phyloP scores from a whole-genome alignment of 2,888 invertebrate genomes.

The Pachycephus smyrnensis region DNA sequence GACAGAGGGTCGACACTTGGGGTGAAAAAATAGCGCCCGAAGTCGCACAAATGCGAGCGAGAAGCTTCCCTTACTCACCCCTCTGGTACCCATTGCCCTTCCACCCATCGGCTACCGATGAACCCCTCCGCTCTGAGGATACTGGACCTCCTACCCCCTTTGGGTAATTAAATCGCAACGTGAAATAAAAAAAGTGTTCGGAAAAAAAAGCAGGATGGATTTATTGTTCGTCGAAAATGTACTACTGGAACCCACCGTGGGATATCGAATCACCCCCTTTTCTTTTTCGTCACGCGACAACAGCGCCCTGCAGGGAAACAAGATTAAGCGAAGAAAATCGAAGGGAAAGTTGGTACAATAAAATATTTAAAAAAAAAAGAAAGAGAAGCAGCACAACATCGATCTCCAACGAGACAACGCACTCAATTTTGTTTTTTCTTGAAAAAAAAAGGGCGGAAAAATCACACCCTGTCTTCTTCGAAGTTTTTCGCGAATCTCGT shows the following conservation, averaged over 20 bases:
- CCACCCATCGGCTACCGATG: background rate
- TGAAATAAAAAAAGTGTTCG: background rate
- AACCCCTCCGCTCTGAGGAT: background rate
- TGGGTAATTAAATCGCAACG: background rate
- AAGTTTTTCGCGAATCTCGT: too few species aligned
- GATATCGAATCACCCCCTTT: slow-evolving; percentile 17
- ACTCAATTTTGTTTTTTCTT: too few species aligned
- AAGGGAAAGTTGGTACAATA: background rate
- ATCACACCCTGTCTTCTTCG: too few species aligned
- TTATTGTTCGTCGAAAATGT: slow-evolving; percentile 14
- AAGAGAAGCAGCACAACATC: too few species aligned
- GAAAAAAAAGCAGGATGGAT: slow-evolving; percentile 2
- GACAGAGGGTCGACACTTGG: slow-evolving; percentile 1
- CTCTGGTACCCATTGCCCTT: background rate
- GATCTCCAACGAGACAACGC: too few species aligned
- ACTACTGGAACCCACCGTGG: slow-evolving; percentile 14
- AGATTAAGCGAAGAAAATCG: background rate
- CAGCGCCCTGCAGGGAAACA: background rate
- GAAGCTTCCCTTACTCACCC: background rate
- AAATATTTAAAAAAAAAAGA: background rate
- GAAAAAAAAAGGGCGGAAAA: too few species aligned
- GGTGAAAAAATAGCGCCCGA: background rate
- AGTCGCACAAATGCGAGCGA: background rate
- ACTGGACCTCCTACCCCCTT: background rate
- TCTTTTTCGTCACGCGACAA: background rate